Conservation (phyloP, 2,888 invertebrate species). For the Lasioglossum lativentre region DNA sequence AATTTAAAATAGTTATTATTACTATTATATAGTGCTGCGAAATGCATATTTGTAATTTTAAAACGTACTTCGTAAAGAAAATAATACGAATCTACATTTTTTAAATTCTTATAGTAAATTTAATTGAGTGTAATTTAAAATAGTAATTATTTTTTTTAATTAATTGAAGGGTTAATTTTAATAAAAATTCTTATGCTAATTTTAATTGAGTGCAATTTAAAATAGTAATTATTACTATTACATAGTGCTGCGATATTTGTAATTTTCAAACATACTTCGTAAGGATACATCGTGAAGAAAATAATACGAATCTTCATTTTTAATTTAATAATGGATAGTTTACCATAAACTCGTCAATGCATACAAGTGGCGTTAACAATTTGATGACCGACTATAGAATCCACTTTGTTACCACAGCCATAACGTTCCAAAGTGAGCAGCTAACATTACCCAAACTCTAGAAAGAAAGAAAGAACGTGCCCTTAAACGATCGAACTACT, state of each 20-base stretch:
- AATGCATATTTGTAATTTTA: too few species aligned
- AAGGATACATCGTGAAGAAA: too few species aligned
- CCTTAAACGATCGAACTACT: neutral
- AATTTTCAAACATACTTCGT: neutral
- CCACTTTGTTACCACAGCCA: neutral
- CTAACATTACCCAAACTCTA: neutral
- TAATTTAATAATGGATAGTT: neutral
- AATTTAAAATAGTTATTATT: too few species aligned
- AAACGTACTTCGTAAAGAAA: neutral
- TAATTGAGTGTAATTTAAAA: too few species aligned
- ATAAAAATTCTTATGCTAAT: too few species aligned
- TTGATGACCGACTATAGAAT: neutral
- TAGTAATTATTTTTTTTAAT: too few species aligned
- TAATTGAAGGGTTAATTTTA: too few species aligned
- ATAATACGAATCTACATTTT: neutral
- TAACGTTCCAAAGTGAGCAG: neutral
- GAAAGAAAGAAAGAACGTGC: neutral
- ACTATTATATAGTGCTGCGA: too few species aligned
- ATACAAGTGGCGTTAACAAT: neutral
- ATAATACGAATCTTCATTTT: neutral
- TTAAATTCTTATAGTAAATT: too few species aligned
- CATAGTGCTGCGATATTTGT: too few species aligned
- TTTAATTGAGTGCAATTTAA: too few species aligned
- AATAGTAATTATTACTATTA: too few species aligned
- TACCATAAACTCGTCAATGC: neutral